Evolutionary conservation across 2,888 invertebrate genomes (phyloP).

Genomic region (Synergus gifuensis): DNA sequence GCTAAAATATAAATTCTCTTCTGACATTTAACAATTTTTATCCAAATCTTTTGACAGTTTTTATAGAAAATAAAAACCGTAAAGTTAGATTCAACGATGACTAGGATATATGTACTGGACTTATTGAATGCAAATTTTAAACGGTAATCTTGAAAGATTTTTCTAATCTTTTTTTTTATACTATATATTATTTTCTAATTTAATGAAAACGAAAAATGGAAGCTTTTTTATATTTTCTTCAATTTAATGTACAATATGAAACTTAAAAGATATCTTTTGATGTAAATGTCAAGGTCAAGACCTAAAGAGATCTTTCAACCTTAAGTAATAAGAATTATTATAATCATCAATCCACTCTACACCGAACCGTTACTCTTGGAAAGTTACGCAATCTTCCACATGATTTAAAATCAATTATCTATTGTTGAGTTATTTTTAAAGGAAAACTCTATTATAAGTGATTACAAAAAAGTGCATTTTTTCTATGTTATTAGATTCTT

Average conservation of each 20-base stretch:
- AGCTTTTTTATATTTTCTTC: neutral
- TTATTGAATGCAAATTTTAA: neutral
- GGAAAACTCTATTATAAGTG: neutral
- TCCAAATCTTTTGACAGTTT: neutral
- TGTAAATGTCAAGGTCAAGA: conserved; percentile 7
- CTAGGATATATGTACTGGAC: neutral
- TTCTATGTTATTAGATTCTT: neutral
- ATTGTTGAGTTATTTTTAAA: neutral
- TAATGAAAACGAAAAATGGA: neutral
- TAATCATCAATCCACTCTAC: neutral
- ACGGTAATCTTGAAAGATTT: neutral
- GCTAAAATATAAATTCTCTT: neutral
- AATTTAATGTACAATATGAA: neutral
- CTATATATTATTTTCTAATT: neutral
- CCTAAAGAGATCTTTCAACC: neutral
- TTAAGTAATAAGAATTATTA: neutral
- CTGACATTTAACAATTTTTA: neutral
- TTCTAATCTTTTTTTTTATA: neutral
- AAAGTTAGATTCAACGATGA: neutral
- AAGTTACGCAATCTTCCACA: neutral
- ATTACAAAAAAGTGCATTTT: neutral
- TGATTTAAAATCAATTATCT: neutral
- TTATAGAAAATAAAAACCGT: neutral
- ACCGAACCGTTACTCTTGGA: neutral
- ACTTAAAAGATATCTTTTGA: neutral